A percentile compares a stretch with the other conserved stretches of the same genome.
These are phyloP conservation scores for Ammodytes marinus DNA, from an alignment of 2,113 vertebrate species.

Conservation along the genomic window DNA sequence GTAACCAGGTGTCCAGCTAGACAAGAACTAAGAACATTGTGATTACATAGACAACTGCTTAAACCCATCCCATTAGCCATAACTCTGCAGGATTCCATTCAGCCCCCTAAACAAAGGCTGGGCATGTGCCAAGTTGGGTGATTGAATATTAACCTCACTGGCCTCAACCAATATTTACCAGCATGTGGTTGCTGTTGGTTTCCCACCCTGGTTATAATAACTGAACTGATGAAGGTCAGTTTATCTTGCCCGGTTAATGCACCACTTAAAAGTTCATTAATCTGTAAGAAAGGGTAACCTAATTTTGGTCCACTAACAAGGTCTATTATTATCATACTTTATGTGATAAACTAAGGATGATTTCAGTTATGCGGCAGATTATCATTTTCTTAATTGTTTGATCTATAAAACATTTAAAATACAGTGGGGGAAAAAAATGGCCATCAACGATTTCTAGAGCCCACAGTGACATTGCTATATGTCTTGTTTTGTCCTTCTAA, in stretches of 20 bases:
- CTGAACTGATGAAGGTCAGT: slow-evolving; percentile 5
- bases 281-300: background rate
- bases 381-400: too few species aligned
- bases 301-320: background rate
- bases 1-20: background rate
- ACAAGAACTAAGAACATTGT: background rate
- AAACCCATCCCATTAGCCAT: background rate
- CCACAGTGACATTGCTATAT: too few species aligned
- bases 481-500: too few species aligned
- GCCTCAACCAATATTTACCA: slow-evolving; percentile 43
- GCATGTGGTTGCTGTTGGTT: slow-evolving; percentile 8
- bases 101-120: slow-evolving; percentile 6
- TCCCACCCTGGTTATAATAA: slow-evolving; percentile 13
- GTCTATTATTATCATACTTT: background rate
- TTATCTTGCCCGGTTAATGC: background rate
- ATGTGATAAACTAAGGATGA: background rate
- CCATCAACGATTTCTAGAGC: too few species aligned
- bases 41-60: background rate
- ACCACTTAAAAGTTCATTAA: background rate
- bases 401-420: too few species aligned
- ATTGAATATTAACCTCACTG: slow-evolving; percentile 45
- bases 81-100: slow-evolving; percentile 2
- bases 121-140: slow-evolving; percentile 19
- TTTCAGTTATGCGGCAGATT: too few species aligned
- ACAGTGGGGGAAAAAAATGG: too few species aligned